These are phyloP conservation scores for Drosophila suzukii DNA, from an alignment of 1,140 invertebrate genomes.

Conservation along the genomic window DNA sequence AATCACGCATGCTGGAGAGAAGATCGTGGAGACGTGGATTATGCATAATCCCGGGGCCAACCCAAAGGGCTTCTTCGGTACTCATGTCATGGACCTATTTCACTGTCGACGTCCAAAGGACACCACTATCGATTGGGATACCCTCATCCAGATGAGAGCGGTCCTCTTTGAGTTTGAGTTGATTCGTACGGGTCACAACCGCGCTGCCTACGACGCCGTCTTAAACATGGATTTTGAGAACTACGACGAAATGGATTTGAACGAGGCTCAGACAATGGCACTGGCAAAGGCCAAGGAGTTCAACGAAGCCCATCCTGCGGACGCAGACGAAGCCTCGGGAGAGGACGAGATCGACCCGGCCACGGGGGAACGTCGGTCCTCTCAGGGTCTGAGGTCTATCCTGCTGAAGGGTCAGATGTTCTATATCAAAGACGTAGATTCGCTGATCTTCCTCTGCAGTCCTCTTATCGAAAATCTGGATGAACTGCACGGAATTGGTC, in stretches of 20 bases:
- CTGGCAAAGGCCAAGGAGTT: conserved; percentile 60
- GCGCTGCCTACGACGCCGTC: conserved; percentile 68
- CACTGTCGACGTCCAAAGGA: conserved; percentile 90
- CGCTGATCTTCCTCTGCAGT: conserved; percentile 93
- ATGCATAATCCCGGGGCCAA: conserved; percentile 85
- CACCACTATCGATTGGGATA: conserved; percentile 90
- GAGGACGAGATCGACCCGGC: conserved; percentile 53
- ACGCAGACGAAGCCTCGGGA: conserved; percentile 35
- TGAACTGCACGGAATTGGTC: conserved; percentile 90
- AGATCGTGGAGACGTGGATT: conserved; percentile 90
- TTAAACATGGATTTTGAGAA: conserved; percentile 77
- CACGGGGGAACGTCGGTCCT: conserved; percentile 87
- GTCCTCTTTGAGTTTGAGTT: conserved; percentile 92
- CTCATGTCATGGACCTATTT: conserved; percentile 88
- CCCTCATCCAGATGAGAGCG: conserved; percentile 88
- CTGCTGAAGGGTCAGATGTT: conserved; percentile 94
- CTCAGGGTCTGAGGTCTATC: conserved; percentile 89
- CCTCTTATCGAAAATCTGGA: conserved; percentile 94
- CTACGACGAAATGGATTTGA: conserved; percentile 73
- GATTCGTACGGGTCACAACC: conserved; percentile 85
- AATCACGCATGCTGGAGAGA: conserved; percentile 87
- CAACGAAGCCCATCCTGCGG: conserved; percentile 32
- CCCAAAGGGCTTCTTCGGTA: conserved; percentile 86
- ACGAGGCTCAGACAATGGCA: conserved; percentile 65
- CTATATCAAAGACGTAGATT: conserved; percentile 91